Conservation (phyloP, 2,797 vertebrate species). For the Pagetopsis macropterus region DNA sequence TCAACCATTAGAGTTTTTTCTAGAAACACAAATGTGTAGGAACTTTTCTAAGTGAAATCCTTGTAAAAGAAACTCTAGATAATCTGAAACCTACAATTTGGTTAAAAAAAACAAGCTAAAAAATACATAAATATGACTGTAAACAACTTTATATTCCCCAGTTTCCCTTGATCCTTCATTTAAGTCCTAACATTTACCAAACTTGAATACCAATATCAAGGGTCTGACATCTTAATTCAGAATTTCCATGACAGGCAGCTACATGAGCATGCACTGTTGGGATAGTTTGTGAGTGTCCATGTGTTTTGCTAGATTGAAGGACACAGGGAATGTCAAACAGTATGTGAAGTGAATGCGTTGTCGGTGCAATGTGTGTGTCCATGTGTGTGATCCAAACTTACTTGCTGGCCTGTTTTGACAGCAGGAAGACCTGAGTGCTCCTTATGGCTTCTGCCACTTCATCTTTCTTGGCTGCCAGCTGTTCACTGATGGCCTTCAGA, state of each 20-base stretch:
- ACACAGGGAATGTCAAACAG: neutral
- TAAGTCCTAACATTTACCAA: neutral
- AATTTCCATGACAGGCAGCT: neutral
- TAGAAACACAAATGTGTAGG: neutral
- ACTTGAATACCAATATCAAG: too few species aligned
- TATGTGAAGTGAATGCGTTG: neutral
- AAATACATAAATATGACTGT: neutral
- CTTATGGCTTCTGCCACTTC: constrained; percentile 93
- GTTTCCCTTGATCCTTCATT: neutral
- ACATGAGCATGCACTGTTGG: neutral
- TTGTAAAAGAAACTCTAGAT: neutral
- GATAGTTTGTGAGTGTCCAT: neutral
- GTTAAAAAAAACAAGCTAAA: neutral
- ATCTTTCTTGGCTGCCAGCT: constrained; percentile 91
- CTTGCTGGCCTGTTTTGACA: constrained; percentile 96
- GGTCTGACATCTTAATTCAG: neutral
- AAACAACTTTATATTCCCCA: neutral
- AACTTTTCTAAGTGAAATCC: neutral
- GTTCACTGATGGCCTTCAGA: constrained; percentile 88
- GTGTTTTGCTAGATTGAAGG: neutral
- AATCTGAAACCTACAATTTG: neutral
- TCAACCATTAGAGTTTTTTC: neutral
- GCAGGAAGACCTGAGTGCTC: constrained; percentile 92
- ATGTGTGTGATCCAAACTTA: constrained; percentile 75
- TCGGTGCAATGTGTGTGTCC: neutral